Percentiles rank a stretch among this genome's conserved stretches.
Conservation (phyloP, 2,113 vertebrate genomes). For the Actenoides lindsayi region DNA sequence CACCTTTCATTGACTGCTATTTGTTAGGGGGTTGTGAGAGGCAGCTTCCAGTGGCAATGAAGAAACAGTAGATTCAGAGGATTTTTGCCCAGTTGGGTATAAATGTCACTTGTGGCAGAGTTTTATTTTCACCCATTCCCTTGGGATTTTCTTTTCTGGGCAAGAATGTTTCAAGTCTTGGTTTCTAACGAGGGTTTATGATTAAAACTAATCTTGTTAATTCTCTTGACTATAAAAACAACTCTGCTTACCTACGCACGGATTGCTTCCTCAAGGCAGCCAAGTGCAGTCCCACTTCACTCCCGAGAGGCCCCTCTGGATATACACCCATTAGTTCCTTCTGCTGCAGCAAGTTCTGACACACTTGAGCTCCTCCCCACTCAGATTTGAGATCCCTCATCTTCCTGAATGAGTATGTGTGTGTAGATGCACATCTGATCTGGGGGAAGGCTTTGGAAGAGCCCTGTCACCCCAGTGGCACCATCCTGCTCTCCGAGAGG, state of each 20-base stretch:
- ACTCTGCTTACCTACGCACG: background rate
- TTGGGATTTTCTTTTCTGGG: background rate
- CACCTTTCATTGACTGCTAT: background rate
- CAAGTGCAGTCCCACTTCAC: background rate
- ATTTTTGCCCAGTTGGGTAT: background rate
- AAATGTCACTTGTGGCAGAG: background rate
- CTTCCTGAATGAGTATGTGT: background rate
- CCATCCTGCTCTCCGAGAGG: background rate
- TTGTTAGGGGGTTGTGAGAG: background rate
- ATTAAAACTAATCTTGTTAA: background rate
- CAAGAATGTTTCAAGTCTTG: background rate
- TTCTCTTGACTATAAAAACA: background rate
- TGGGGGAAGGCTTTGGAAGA: background rate
- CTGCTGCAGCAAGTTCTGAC: background rate
- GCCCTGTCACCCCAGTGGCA: background rate
- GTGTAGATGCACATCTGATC: accelerated
- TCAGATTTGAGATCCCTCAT: background rate
- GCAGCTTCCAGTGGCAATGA: background rate
- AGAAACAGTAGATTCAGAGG: background rate
- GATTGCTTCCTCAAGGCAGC: background rate
- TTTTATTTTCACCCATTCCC: background rate
- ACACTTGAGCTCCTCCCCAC: background rate
- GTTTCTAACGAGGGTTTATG: background rate
- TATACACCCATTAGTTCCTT: accelerated
- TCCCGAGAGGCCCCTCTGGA: background rate